A percentile compares a stretch with the other conserved stretches of the same genome.
These are phyloP conservation scores for Avahi laniger DNA, from an alignment of 2,797 vertebrate genomes.

Conservation along the genomic window DNA sequence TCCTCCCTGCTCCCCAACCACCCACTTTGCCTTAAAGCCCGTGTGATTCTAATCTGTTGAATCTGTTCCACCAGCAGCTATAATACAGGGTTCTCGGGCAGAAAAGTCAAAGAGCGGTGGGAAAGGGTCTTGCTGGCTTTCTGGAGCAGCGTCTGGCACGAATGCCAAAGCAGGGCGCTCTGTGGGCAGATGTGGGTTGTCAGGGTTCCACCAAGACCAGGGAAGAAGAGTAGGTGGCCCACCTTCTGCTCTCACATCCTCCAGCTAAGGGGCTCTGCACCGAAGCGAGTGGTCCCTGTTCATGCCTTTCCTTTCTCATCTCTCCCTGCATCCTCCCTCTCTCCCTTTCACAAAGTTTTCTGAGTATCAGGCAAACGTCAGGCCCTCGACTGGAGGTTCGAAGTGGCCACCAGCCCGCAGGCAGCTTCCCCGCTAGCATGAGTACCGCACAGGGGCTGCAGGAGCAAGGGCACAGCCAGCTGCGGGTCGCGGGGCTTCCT, in stretches of 20 bases:
- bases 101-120: background rate
- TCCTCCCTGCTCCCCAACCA: background rate
- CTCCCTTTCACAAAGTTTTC: background rate
- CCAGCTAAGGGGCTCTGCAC: background rate
- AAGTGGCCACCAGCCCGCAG: background rate
- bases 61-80: background rate
- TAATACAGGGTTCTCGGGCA: background rate
- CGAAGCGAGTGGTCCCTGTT: background rate
- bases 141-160: background rate
- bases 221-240: accelerated
- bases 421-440: background rate
- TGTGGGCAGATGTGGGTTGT: background rate
- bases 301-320: background rate
- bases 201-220: background rate
- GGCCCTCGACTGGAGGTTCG: background rate
- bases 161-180: background rate
- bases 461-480: background rate
- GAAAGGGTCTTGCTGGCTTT: background rate
- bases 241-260: background rate
- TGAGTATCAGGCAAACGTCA: background rate
- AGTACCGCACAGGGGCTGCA: background rate
- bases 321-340: too few relatives aligned
- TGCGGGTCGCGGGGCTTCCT: background rate
- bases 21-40: background rate
- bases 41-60: background rate